Percentiles rank a stretch among this genome's conserved stretches.
These are phyloP conservation scores for Cerastis leucographa DNA, from an alignment of 2,888 invertebrate species.

Conservation along the genomic window DNA sequence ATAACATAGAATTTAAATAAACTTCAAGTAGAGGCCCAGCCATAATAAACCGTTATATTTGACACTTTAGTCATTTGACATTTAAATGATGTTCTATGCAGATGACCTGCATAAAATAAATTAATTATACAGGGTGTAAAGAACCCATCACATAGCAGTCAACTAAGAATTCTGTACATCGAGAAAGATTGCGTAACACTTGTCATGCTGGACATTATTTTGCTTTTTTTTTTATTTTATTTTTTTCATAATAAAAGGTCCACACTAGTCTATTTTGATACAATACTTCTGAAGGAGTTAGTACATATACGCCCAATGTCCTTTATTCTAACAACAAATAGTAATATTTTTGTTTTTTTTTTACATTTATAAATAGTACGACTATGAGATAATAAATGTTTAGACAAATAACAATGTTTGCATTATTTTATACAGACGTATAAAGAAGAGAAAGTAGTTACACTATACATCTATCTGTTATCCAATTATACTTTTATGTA, in stretches of 20 bases:
- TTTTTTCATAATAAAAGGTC: not conserved
- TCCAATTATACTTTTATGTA: conserved; percentile 8
- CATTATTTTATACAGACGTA: not conserved
- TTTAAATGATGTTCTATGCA: not conserved
- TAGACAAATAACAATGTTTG: conserved; percentile 23
- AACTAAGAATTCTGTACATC: not conserved
- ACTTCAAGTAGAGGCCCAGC: not conserved
- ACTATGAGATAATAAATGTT: conserved; percentile 23
- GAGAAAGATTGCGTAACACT: not conserved
- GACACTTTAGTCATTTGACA: not conserved
- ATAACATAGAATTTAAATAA: not conserved
- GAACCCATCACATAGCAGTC: not conserved
- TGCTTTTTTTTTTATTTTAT: not conserved
- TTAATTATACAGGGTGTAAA: not conserved
- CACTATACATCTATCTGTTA: conserved; percentile 10
- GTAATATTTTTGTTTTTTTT: conserved; percentile 15
- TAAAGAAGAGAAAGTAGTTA: conserved; percentile 29
- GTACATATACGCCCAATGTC: conserved; percentile 11
- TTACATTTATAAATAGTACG: conserved; percentile 31
- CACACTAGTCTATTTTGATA: not conserved
- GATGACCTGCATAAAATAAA: not conserved
- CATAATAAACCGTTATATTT: not conserved
- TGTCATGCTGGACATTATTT: not conserved
- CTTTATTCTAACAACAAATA: not conserved
- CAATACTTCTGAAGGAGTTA: not conserved